A percentile compares a stretch with the other conserved stretches of the same genome.
Conservation (phyloP, 1,140 invertebrate species). For the Ostrea edulis region DNA sequence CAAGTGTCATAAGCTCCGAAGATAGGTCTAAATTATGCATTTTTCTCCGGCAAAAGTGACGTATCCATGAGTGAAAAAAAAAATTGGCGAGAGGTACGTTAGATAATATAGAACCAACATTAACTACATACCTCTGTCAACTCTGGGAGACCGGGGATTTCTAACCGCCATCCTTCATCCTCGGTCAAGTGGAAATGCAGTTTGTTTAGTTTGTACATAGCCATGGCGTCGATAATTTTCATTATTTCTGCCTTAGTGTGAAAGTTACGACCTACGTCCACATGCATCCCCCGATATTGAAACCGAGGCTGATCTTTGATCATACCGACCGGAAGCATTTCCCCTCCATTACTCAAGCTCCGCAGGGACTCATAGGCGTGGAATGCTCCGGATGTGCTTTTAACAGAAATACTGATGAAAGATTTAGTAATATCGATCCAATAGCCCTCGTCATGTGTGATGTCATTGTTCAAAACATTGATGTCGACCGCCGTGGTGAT, state of each 20-base stretch:
- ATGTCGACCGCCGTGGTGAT: neutral
- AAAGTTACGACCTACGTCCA: slow-evolving; percentile 74
- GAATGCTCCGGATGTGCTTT: slow-evolving; percentile 55
- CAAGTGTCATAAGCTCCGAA: slow-evolving; percentile 66
- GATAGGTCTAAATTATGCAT: neutral
- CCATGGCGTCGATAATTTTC: slow-evolving; percentile 65
- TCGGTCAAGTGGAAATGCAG: slow-evolving; percentile 72
- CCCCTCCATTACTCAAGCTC: slow-evolving; percentile 52
- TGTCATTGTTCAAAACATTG: neutral
- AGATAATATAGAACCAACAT: no score
- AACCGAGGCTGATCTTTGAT: slow-evolving; percentile 57
- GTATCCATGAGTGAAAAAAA: neutral
- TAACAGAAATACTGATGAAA: neutral
- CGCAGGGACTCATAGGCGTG: slow-evolving; percentile 67
- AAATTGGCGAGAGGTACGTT: neutral
- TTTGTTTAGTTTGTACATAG: slow-evolving; percentile 69
- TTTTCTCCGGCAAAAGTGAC: no score
- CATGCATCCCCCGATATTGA: slow-evolving; percentile 71
- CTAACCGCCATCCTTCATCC: slow-evolving; percentile 72
- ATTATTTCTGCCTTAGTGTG: slow-evolving; percentile 43
- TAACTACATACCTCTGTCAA: slow-evolving; percentile 63
- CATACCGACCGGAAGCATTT: neutral
- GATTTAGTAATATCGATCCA: neutral
- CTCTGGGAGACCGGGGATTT: slow-evolving; percentile 67
- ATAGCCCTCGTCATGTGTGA: neutral